A percentile compares a stretch with the other conserved stretches of the same genome.
Evolutionary conservation across 2,797 vertebrate species (phyloP).

Genomic region (Anguilla anguilla): DNA sequence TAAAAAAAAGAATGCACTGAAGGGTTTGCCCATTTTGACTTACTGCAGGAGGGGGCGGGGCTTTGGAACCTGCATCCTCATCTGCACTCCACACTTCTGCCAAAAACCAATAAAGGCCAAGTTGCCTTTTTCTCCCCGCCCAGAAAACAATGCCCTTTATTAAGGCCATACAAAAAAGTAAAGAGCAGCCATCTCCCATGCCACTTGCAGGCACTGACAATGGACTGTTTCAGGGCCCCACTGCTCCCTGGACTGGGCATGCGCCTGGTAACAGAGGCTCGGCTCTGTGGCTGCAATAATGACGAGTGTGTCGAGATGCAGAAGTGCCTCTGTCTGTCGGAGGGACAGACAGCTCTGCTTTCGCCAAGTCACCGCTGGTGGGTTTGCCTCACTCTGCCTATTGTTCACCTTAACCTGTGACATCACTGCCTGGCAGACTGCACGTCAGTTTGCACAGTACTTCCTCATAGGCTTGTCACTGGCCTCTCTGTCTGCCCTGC

Average conservation of each 20-base stretch:
- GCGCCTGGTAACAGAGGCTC: constrained; percentile 37
- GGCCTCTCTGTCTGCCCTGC: not conserved
- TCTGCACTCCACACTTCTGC: constrained; percentile 12
- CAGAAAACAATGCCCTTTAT: constrained; percentile 43
- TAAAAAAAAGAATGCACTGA: not conserved
- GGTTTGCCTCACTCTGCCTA: constrained; percentile 14
- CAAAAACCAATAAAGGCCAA: constrained; percentile 24
- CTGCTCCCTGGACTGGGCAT: constrained; percentile 46
- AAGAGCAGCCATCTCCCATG: constrained; percentile 47
- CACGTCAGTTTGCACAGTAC: not conserved
- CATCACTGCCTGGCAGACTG: constrained; percentile 23
- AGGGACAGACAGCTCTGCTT: constrained; percentile 48
- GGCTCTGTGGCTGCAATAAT: constrained; percentile 44
- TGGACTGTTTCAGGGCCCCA: constrained; percentile 60
- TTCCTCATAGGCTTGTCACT: not conserved
- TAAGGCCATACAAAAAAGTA: constrained; percentile 46
- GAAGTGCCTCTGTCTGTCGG: constrained; percentile 51
- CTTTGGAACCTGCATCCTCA: not conserved
- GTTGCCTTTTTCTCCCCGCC: not conserved
- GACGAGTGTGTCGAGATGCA: constrained; percentile 51
- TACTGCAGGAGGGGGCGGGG: not conserved
- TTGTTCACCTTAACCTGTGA: constrained; percentile 31
- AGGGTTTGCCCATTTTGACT: not conserved
- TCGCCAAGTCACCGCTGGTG: constrained; percentile 34
- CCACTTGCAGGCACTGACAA: constrained; percentile 62